Evolutionary conservation across 2,113 vertebrate genomes (phyloP).

Genomic region (Dasyornis broadbenti): DNA sequence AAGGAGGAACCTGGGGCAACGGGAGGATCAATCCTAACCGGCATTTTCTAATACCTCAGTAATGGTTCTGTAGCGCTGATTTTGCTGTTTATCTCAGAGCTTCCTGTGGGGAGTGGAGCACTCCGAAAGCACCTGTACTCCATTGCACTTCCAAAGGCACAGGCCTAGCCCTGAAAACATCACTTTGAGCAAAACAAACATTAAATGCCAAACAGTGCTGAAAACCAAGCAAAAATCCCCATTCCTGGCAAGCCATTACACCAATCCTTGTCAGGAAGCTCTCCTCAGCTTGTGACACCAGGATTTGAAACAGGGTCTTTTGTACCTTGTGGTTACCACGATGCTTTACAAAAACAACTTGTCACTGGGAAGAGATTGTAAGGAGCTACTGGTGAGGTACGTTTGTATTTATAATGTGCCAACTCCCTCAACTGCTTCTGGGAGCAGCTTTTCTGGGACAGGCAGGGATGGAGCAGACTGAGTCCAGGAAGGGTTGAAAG

Average conservation of each 20-base stretch:
- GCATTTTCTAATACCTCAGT: neutral
- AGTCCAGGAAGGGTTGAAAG: neutral
- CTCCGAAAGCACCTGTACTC: neutral
- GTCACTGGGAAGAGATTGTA: neutral
- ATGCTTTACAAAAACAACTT: neutral
- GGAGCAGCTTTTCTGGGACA: neutral
- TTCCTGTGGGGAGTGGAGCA: neutral
- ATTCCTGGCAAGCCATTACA: neutral
- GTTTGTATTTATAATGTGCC: neutral
- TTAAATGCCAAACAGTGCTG: neutral
- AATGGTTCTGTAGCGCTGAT: neutral
- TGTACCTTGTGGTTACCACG: neutral
- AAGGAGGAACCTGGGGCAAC: neutral
- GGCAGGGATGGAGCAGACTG: neutral
- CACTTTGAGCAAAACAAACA: neutral
- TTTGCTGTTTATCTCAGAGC: neutral
- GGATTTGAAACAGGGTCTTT: conserved; percentile 30
- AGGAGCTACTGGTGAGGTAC: neutral
- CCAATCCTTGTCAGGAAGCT: neutral
- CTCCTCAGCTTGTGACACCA: conserved; percentile 31
- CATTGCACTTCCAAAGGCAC: neutral
- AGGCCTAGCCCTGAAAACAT: neutral
- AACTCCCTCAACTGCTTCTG: neutral
- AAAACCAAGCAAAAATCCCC: neutral
- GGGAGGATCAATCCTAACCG: neutral